phyloP scores from a whole-genome alignment of 2,888 invertebrate species.

The Napeogenes sylphis region DNA sequence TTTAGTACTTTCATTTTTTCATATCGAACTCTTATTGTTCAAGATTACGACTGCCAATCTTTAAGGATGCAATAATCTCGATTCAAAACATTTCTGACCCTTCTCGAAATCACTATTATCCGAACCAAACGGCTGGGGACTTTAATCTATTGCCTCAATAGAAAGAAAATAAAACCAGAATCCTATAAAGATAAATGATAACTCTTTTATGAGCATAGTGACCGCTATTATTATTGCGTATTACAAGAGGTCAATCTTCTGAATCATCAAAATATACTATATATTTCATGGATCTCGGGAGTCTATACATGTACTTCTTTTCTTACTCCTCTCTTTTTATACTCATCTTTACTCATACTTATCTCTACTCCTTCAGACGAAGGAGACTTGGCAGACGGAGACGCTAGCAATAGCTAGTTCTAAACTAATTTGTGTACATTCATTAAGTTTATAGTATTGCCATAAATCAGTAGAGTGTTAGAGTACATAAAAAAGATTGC shows the following conservation, averaged over 20 bases:
- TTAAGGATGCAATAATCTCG: conserved; percentile 15
- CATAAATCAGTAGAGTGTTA: conserved; percentile 19
- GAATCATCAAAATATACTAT: conserved; percentile 29
- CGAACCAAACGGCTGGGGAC: conserved; percentile 35
- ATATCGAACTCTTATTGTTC: conserved; percentile 4
- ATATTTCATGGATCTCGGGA: conserved; percentile 8
- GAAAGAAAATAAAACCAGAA: conserved; percentile 37
- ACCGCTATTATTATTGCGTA: conserved; percentile 44
- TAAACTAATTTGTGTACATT: no score
- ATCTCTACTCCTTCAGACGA: no score
- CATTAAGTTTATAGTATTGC: no score
- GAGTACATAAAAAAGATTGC: conserved; percentile 33
- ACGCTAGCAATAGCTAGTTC: no score
- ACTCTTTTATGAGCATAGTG: conserved; percentile 39
- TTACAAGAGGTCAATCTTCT: conserved; percentile 35
- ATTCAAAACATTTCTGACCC: conserved; percentile 14
- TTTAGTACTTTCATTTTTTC: neutral
- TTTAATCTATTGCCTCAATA: conserved; percentile 40
- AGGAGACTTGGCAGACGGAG: no score
- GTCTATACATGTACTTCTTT: no score
- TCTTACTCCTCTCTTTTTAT: no score
- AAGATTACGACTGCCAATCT: conserved; percentile 8
- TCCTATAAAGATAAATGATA: conserved; percentile 32
- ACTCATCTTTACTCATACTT: no score
- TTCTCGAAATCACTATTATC: conserved; percentile 26